Conservation (phyloP, 2,113 vertebrate species). For the Sardina pilchardus region DNA sequence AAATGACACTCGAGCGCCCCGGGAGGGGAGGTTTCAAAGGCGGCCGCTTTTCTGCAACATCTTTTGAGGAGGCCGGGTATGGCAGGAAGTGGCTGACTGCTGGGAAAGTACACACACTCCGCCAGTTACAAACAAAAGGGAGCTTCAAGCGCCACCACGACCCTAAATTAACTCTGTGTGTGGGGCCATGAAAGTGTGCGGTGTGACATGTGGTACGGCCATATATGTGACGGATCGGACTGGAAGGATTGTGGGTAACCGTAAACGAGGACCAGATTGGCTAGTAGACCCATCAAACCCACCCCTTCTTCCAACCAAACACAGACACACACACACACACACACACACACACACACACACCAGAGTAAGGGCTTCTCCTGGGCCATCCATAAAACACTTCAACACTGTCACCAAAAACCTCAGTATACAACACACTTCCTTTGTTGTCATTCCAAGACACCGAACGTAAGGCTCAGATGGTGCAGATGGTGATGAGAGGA, state of each 20-base stretch:
- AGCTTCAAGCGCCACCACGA: background rate
- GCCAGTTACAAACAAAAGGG: background rate
- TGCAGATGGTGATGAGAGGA: background rate
- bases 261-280: conserved; percentile 20
- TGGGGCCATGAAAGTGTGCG: background rate
- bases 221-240: background rate
- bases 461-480: background rate
- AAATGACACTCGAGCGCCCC: conserved; percentile 19
- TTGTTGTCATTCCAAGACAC: background rate
- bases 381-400: conserved; percentile 4
- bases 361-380: background rate
- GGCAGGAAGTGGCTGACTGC: conserved; percentile 8
- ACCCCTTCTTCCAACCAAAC: background rate
- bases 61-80: background rate
- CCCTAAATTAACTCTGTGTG: conserved; percentile 2
- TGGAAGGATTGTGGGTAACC: background rate
- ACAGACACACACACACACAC: no score
- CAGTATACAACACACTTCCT: background rate
- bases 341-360: no score
- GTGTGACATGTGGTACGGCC: background rate
- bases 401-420: background rate
- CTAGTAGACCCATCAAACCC: background rate
- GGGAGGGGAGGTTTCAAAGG: background rate
- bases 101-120: background rate
- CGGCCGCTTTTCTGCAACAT: background rate